A percentile compares a stretch with the other conserved stretches of the same genome.
Evolutionary conservation across 2,113 vertebrate species (phyloP).

Genomic region (Calyptommatus sinebrachiatus): DNA sequence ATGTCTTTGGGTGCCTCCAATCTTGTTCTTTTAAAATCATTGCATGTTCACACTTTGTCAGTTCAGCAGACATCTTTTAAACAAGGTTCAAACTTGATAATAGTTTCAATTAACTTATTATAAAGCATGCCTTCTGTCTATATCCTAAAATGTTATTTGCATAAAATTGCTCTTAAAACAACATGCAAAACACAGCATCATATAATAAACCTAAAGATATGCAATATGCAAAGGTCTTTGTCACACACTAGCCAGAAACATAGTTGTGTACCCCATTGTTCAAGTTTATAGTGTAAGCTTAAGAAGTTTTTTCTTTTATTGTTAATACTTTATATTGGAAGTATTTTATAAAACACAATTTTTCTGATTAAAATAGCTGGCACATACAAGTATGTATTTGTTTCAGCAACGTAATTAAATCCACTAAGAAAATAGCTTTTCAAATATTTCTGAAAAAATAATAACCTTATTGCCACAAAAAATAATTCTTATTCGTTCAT

Average conservation of each 20-base stretch:
- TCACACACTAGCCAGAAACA: neutral
- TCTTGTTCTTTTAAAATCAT: neutral
- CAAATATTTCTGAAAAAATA: neutral
- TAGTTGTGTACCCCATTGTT: neutral
- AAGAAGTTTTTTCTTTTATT: neutral
- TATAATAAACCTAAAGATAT: neutral
- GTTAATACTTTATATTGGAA: neutral
- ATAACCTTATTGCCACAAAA: neutral
- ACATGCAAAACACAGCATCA: neutral
- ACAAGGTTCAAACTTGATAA: neutral
- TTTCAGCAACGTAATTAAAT: neutral
- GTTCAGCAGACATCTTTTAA: neutral
- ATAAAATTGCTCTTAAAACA: neutral
- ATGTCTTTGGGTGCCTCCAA: neutral
- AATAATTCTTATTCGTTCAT: neutral
- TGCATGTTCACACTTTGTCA: neutral
- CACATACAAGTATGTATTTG: neutral
- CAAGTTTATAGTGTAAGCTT: neutral
- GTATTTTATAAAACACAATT: neutral
- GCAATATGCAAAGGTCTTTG: neutral
- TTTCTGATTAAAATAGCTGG: no score
- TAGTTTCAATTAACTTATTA: neutral
- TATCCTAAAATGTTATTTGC: neutral
- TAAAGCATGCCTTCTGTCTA: neutral
- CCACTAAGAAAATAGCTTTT: neutral